Evolutionary conservation across 2,797 vertebrate species (phyloP).

Genomic region (Graptemys geographica): DNA sequence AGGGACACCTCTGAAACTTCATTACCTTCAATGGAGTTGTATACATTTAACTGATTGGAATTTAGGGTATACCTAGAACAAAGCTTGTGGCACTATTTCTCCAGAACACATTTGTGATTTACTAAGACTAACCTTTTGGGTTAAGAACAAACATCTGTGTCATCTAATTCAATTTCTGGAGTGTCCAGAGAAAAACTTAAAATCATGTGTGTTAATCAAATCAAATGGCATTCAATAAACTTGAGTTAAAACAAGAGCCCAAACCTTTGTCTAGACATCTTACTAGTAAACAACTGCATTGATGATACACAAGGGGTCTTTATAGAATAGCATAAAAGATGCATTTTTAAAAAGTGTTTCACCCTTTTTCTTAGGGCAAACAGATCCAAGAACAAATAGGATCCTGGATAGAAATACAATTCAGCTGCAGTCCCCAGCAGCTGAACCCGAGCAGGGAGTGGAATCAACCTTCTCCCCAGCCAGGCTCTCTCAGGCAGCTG

Average conservation of each 20-base stretch:
- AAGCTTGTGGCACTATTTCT: background rate
- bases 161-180: background rate
- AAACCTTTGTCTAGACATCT: background rate
- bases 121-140: background rate
- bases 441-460: too few species aligned
- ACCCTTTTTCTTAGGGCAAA: background rate
- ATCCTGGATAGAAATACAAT: background rate
- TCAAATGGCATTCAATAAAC: background rate
- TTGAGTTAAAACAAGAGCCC: background rate
- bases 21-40: background rate
- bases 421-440: too few species aligned
- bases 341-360: background rate
- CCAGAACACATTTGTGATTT: background rate
- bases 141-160: background rate
- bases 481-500: too few species aligned
- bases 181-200: background rate
- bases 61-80: background rate
- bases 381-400: background rate
- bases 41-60: background rate
- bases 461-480: too few species aligned
- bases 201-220: background rate
- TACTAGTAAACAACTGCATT: background rate
- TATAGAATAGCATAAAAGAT: background rate
- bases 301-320: background rate
- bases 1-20: background rate